Evolutionary conservation across 1,140 invertebrate genomes (phyloP).

Genomic region (Chironomus tepperi): DNA sequence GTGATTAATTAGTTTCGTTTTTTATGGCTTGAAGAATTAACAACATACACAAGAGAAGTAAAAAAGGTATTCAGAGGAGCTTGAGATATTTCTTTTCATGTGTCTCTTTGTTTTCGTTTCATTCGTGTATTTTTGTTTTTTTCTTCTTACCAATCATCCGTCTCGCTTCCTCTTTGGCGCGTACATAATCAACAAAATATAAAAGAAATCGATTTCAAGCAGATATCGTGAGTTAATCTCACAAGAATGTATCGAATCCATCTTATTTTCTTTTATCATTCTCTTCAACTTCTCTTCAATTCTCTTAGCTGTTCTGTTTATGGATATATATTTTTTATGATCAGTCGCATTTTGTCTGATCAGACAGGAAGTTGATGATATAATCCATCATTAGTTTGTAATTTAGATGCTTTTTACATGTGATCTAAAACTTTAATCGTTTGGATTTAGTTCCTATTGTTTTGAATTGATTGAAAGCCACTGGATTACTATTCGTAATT

Average conservation of each 20-base stretch:
- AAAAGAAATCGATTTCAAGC: conserved; percentile 8
- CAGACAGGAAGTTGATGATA: too few species aligned
- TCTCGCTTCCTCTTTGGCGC: conserved; percentile 10
- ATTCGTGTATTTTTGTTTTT: neutral
- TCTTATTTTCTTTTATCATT: neutral
- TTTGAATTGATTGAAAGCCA: too few species aligned
- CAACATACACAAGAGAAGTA: neutral
- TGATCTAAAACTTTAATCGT: too few species aligned
- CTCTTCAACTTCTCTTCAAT: neutral
- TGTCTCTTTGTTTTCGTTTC: neutral
- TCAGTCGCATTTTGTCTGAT: too few species aligned
- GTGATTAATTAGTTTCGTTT: conserved; percentile 23
- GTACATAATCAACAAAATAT: neutral
- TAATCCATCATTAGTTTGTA: too few species aligned
- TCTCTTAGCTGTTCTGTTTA: too few species aligned
- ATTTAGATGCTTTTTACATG: too few species aligned
- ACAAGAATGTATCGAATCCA: neutral
- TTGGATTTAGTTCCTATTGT: too few species aligned
- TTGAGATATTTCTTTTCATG: neutral
- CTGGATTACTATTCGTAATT: too few species aligned
- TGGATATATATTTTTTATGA: too few species aligned
- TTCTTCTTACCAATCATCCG: neutral
- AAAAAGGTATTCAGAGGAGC: neutral
- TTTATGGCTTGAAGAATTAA: conserved; percentile 13
- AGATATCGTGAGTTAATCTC: neutral